Percentiles rank a stretch among this genome's conserved stretches.
phyloP scores from a whole-genome alignment of 2,888 invertebrate species.

The Clunio marinus region DNA sequence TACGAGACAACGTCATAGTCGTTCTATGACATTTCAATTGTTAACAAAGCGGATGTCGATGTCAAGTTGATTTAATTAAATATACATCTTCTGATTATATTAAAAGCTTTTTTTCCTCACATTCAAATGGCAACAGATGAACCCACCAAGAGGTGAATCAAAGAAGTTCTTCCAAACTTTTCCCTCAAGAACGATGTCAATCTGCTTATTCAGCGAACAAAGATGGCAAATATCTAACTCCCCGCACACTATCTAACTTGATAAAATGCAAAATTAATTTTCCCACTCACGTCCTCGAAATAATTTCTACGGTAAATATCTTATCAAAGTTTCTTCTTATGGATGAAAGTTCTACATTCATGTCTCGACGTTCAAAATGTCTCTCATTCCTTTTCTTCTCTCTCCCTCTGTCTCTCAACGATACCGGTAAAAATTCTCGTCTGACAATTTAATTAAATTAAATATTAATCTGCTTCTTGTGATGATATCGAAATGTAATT shows the following conservation, averaged over 20 bases:
- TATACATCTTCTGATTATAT: constrained; percentile 36
- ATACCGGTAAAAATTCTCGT: neutral
- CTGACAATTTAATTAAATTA: constrained; percentile 37
- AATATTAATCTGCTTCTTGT: constrained; percentile 36
- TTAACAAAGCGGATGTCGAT: constrained; percentile 11
- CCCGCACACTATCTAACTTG: too few species aligned
- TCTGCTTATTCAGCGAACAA: too few species aligned
- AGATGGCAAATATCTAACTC: too few species aligned
- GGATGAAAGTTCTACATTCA: too few species aligned
- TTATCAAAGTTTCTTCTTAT: neutral
- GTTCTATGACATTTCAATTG: constrained; percentile 35
- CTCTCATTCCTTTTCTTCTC: neutral
- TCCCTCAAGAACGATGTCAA: too few species aligned
- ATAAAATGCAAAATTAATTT: constrained; percentile 20
- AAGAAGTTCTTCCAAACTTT: too few species aligned
- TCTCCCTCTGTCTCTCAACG: neutral
- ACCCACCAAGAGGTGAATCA: too few species aligned
- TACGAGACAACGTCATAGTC: constrained; percentile 6
- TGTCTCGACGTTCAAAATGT: neutral
- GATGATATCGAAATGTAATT: constrained; percentile 35
- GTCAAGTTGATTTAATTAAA: constrained; percentile 38
- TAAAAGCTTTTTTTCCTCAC: constrained; percentile 25
- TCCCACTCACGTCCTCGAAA: neutral
- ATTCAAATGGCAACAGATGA: too few species aligned
- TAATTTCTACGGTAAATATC: constrained; percentile 5